phyloP scores from a whole-genome alignment of 2,797 vertebrate genomes.

The Onychomys torridus region DNA sequence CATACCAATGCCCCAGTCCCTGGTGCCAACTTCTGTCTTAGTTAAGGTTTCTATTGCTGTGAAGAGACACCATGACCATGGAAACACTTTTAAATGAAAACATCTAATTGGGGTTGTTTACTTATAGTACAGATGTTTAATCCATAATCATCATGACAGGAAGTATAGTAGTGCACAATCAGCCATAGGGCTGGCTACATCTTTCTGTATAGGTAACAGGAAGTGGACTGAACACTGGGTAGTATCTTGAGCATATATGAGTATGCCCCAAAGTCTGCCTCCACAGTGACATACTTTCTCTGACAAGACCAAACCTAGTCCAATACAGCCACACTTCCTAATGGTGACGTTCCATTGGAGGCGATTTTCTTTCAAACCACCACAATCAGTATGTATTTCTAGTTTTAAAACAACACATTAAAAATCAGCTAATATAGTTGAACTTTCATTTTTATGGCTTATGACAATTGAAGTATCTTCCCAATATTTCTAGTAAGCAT shows the following conservation, averaged over 20 bases:
- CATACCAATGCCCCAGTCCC: neutral
- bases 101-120: neutral
- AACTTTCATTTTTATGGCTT: neutral
- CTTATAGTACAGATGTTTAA: too few relatives aligned
- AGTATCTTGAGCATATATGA: neutral
- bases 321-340: neutral
- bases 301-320: neutral
- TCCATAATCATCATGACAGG: neutral
- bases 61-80: neutral
- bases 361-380: neutral
- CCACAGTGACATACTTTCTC: neutral
- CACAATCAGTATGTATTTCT: neutral
- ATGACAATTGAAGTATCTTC: neutral
- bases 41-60: neutral
- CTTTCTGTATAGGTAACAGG: neutral
- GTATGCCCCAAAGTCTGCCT: neutral
- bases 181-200: neutral
- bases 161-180: neutral
- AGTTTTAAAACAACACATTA: neutral
- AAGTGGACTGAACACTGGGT: neutral
- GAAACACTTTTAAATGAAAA: neutral
- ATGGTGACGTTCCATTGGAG: accelerated
- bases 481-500: neutral
- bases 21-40: neutral
- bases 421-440: neutral